Evolutionary conservation across 1,140 invertebrate genomes (phyloP), one percentile per base, ranked within the genome.

Genomic region (Ceratina australensis): DNA sequence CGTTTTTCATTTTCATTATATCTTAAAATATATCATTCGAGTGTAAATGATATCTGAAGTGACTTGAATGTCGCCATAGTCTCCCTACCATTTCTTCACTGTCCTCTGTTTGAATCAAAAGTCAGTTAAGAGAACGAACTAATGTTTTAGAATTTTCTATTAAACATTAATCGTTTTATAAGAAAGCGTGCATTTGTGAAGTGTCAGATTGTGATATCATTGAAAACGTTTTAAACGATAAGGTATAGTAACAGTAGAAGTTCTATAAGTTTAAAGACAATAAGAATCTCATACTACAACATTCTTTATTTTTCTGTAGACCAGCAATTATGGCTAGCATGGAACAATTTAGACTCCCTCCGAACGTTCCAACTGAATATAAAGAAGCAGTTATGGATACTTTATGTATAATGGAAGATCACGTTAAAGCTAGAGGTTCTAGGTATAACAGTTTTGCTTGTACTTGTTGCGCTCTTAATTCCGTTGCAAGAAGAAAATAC

Each of bases 361-460:
- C 61, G 0, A 80, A 83, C 42, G 83, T 91, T 65, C 91, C 93
- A 3, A 78, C 87, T 20, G 90, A 92, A 13, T 87, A 90, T 28
- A 82, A 87, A 42, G 89, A 91, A 57, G 82, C 84, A 73, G 84
- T 93, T 8, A 28, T 79, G 42, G 54, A 80, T 18, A 85, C 77
- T 26, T 26, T 81, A 12, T 26, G 59, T 56, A 74, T 52, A 26
- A 89, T 89, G 83, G 52, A 77, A 50, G 78, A 84, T 0, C 83
- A 94, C 79, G 79, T 86, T 3, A 65, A 79, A n/a, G 50, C 1
- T 13, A 81, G 85, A 42, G 74, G 59, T n/a, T 28, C 8, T 20
- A 84, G 65, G 88, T 89, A 85, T 10, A 12, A 24, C 18, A 12
- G 2, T 65, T 49, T 65, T 8, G 8, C 60, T 0, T 50, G 49